These are phyloP conservation scores for Cladorhizidae sp. DNA, from an alignment of 37 sponge, comb jelly and placozoan genomes.

Conservation along the genomic window DNA sequence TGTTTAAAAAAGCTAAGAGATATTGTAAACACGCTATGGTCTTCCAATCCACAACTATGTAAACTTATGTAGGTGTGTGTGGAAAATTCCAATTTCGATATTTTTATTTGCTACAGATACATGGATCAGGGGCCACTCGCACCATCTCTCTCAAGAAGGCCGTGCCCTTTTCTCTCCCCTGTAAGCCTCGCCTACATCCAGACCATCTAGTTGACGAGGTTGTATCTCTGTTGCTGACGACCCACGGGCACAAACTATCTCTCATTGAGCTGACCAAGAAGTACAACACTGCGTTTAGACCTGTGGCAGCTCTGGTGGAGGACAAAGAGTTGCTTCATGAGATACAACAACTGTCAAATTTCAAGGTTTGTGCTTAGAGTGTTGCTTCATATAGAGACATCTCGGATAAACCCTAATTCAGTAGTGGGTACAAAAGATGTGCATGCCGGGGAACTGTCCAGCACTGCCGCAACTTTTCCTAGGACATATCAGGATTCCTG, in stretches of 20 bases:
- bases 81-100: too few relatives aligned
- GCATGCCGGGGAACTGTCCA: too few relatives aligned
- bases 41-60: neutral
- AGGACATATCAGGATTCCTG: too few relatives aligned
- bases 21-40: neutral
- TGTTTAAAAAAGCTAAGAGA: neutral
- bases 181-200: neutral
- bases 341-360: constrained; percentile 22
- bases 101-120: constrained; percentile 11
- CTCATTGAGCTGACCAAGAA: constrained; percentile 20
- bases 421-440: too few relatives aligned
- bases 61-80: too few relatives aligned
- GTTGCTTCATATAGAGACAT: too few relatives aligned
- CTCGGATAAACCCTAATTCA: too few relatives aligned
- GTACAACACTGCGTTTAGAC: constrained; percentile 41
- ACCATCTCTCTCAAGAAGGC: neutral
- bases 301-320: neutral
- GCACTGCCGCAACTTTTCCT: too few relatives aligned
- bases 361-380: constrained; percentile 60
- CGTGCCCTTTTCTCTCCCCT: neutral
- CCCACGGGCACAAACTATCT: neutral
- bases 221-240: constrained; percentile 24
- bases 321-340: constrained; percentile 13
- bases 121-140: constrained; percentile 24
- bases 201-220: constrained; percentile 43